Base-by-base conservation (phyloP, 2,888 invertebrate genomes). In the Coenonympha arcania region DNA sequence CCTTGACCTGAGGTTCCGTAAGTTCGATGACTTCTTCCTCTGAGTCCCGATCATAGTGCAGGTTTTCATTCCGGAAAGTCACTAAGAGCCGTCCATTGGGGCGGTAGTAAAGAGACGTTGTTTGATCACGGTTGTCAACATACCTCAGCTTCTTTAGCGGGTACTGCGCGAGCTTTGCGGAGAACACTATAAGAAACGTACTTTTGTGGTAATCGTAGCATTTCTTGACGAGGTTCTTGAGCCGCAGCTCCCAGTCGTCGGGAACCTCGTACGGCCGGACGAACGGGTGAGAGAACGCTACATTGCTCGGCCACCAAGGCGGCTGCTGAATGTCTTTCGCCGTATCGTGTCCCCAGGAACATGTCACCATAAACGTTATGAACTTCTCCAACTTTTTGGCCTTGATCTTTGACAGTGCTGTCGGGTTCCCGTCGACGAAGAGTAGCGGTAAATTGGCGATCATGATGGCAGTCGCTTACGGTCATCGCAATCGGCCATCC, bases 31-130 rank as follows among this genome's bases (percentile, higher is more conserved):
- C 50, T 59, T 85, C 78, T 49, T 77, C 75, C 4, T 79, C 30
- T 43, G 55, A 54, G 31, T 61, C 64, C 39, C 51, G 51, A 20
- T 83, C 82, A 71, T 88, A 79, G 68, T 89, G 89, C 80, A 91
- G 87, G 67, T 92, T 92, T 68, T 92, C 92, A 79, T 92, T 92
- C 41, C 92, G 88, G 76, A 93, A 92, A 55, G 93, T 93, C 15
- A 92, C 92, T 50, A 92, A 72, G 22, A 92, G 81, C 61, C 90
- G 89, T 54, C 90, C 89, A 55, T 88, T 89, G 41, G 88, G 87
- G 63, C 89, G 86, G 69, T 91, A 89, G 63, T 90, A 92, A 46
- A 92, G 79, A 54, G 92, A 92, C 31, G 92, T 92, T 18, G 92
- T 92, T 44, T 90, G 90, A 65, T 92, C 92, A 67, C 89, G 89